Conservation (phyloP, 2,113 vertebrate species). For the Fulica atra region DNA sequence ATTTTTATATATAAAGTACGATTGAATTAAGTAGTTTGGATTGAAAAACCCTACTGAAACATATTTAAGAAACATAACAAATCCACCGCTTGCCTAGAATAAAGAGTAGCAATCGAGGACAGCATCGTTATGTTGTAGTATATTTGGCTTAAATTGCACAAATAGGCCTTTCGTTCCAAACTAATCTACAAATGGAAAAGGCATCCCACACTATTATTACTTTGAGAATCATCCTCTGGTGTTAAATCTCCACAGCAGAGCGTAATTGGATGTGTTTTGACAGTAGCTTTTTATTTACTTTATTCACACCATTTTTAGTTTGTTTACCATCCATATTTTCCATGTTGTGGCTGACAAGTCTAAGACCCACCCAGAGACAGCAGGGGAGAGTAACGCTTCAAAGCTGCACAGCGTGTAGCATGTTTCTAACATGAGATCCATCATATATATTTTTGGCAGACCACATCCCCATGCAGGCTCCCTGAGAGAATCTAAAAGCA, state of each 20-base stretch:
- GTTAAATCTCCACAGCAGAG: slow-evolving; percentile 27
- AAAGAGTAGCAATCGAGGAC: background rate
- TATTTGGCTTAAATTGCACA: slow-evolving; percentile 51
- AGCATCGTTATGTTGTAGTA: background rate
- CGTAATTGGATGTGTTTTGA: slow-evolving; percentile 17
- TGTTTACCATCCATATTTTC: slow-evolving; percentile 48
- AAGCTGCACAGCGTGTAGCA: background rate
- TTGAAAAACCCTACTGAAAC: background rate
- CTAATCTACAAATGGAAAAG: slow-evolving; percentile 19
- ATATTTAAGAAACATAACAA: background rate
- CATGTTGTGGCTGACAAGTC: slow-evolving; percentile 33
- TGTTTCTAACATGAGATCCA: slow-evolving; percentile 37
- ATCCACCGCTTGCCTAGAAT: background rate
- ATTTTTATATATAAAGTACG: background rate
- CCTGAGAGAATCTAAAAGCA: background rate
- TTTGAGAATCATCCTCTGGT: slow-evolving; percentile 27
- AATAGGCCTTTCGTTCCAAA: slow-evolving; percentile 47
- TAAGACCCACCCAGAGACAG: slow-evolving; percentile 17
- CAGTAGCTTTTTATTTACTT: slow-evolving; percentile 30
- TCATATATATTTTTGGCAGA: slow-evolving; percentile 44
- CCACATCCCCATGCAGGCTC: background rate
- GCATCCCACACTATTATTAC: slow-evolving; percentile 36
- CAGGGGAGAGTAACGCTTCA: slow-evolving; percentile 38
- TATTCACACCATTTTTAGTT: slow-evolving; percentile 28
- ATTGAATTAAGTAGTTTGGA: background rate